phyloP scores from a whole-genome alignment of 2,113 vertebrate species.

The Pantherophis guttatus region DNA sequence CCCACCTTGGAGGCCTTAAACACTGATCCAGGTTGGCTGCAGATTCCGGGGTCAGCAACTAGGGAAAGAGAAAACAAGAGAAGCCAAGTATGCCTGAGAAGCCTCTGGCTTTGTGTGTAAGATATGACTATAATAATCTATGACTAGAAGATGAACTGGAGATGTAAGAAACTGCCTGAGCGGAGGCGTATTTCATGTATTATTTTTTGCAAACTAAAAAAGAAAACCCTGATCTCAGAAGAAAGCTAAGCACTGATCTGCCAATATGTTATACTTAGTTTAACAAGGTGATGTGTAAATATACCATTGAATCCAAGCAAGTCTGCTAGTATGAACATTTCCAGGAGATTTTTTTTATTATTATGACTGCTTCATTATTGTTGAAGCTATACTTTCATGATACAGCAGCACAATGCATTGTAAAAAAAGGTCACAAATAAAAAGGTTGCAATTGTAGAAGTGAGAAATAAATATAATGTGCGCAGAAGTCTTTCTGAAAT shows the following conservation, averaged over 20 bases:
- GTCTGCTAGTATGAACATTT: neutral
- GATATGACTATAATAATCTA: neutral
- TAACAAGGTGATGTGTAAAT: neutral
- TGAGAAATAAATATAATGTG: neutral
- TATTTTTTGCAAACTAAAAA: neutral
- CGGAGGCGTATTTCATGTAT: neutral
- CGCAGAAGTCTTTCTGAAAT: neutral
- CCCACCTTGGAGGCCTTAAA: neutral
- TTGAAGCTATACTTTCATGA: conserved; percentile 14
- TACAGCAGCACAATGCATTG: neutral
- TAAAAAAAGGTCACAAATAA: neutral
- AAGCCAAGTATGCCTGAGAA: neutral
- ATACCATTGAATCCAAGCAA: neutral
- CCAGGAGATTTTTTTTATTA: neutral
- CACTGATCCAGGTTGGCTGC: neutral
- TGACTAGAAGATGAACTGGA: neutral
- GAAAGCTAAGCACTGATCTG: neutral
- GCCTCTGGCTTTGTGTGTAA: neutral
- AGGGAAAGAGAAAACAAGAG: neutral
- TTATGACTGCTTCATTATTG: neutral
- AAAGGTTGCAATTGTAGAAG: neutral
- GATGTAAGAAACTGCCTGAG: neutral
- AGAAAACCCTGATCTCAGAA: neutral
- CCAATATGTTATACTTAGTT: neutral
- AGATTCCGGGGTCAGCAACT: neutral